Evolutionary conservation across 1,140 invertebrate species (phyloP), one percentile per base, ranked within the genome.

Genomic region (Contarinia nasturtii): DNA sequence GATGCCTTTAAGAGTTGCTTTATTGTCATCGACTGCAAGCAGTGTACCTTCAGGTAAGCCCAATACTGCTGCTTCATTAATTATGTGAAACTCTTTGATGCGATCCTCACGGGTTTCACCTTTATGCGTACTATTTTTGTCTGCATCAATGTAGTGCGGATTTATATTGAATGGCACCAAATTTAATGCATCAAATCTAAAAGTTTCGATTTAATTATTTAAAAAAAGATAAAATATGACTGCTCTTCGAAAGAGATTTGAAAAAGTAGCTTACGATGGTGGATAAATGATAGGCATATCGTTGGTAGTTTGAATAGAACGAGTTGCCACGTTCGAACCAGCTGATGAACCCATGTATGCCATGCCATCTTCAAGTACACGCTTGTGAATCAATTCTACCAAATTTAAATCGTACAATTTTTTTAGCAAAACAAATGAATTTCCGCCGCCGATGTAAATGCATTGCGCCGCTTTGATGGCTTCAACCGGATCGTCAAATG

Each of bases 101-200:
- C 82, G 68, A 55, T 79, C 68, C 54, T 83, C 73, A 65, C 82
- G 74, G 55, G 73, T 79, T 65, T 83, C 82, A 22, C 82, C 82
- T 66, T 77, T 81, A 60, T 86, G 82, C 49, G 63, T 77, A 48
- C 69, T 73, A 54, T 61, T 68, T 14, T 66, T 54, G 53, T 76
- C 65, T 37, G 72, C 57, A 46, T 87, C 83, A 51, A 82, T 59
- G 58, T 84, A 89, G 63, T 89, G 85, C 33, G 84, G 81, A 64
- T 88, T 89, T 38, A 89, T 86, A 60, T 89, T 87, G 58, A 87
- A 87, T 3, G 82, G 80, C 3, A 89, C 74, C 14, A 89, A 67
- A 17, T 66, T 68, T 37, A 88, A 64, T 7, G 80, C 82, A 50
- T 77, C 66, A 65, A 87, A 44, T 27, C 21, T 38, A 17, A 38